Evolutionary conservation across 2,797 vertebrate species (phyloP).

Genomic region (Mormyrops boulengeri): DNA sequence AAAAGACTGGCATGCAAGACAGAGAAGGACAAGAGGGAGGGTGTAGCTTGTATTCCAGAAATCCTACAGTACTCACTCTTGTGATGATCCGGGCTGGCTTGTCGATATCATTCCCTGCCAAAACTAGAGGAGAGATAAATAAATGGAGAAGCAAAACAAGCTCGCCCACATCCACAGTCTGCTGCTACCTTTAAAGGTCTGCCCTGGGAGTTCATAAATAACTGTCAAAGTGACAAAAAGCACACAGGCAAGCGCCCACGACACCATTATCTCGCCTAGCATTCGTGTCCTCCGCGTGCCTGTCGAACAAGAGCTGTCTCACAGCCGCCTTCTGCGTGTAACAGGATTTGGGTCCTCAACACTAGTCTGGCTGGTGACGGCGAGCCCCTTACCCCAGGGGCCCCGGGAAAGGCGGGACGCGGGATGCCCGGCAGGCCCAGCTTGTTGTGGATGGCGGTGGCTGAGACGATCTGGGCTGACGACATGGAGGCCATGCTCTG

Average conservation of each 20-base stretch:
- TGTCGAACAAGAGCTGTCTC: constrained; percentile 60
- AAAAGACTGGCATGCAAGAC: not conserved
- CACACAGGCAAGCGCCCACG: constrained; percentile 14
- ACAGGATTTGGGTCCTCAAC: constrained; percentile 55
- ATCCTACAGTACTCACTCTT: constrained; percentile 83
- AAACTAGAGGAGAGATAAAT: constrained; percentile 71
- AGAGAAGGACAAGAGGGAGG: not conserved
- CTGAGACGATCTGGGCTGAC: constrained; percentile 98
- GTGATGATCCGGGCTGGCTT: constrained; percentile 94
- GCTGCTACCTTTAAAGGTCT: not conserved
- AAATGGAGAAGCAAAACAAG: constrained; percentile 37
- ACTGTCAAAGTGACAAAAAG: not conserved
- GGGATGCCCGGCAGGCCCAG: constrained; percentile 96
- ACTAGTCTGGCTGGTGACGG: constrained; percentile 27
- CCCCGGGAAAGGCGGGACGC: constrained; percentile 89
- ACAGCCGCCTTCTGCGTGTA: constrained; percentile 46
- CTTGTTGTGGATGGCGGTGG: constrained; percentile 99
- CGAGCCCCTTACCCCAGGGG: constrained; percentile 84
- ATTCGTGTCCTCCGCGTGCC: constrained; percentile 51
- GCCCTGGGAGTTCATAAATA: constrained; percentile 2
- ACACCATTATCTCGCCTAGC: constrained; percentile 55
- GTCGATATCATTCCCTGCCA: constrained; percentile 98
- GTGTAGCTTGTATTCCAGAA: not conserved
- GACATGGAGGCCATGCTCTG: constrained; percentile 99
- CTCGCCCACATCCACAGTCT: constrained; percentile 35